Evolutionary conservation across 2,113 vertebrate genomes (phyloP).

Genomic region (Anser brachyrhynchus): DNA sequence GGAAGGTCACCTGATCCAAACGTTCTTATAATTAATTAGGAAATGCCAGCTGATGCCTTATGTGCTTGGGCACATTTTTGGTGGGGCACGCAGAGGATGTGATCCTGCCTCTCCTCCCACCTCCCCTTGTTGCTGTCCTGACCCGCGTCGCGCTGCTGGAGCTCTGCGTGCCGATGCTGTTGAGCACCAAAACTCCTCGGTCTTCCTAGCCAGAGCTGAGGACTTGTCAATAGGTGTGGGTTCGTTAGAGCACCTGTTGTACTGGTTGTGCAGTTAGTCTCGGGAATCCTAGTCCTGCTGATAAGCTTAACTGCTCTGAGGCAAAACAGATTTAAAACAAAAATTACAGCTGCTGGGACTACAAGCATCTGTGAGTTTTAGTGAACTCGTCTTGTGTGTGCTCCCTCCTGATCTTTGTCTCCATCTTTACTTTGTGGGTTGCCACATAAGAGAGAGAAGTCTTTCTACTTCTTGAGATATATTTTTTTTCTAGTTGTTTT

Average conservation of each 20-base stretch:
- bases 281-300: not conserved
- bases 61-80: rapidly evolving
- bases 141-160: not conserved
- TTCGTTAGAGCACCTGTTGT: not conserved
- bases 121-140: not conserved
- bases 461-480: not conserved
- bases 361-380: rapidly evolving
- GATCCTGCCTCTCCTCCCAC: not conserved
- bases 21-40: not conserved
- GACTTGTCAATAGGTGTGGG: not conserved
- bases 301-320: not conserved
- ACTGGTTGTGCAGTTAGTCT: not conserved
- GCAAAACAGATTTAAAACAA: not conserved
- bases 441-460: not conserved
- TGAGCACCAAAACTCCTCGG: not conserved
- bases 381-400: not conserved
- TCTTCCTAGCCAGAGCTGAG: not conserved
- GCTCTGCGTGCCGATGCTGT: not conserved
- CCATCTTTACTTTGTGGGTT: not conserved
- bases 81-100: rapidly evolving
- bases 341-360: not conserved
- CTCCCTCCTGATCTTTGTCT: not conserved
- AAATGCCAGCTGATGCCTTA: not conserved
- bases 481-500: not conserved
- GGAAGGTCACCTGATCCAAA: not conserved